Conservation (phyloP, 2,113 vertebrate genomes). For the Manacus vitellinus region DNA sequence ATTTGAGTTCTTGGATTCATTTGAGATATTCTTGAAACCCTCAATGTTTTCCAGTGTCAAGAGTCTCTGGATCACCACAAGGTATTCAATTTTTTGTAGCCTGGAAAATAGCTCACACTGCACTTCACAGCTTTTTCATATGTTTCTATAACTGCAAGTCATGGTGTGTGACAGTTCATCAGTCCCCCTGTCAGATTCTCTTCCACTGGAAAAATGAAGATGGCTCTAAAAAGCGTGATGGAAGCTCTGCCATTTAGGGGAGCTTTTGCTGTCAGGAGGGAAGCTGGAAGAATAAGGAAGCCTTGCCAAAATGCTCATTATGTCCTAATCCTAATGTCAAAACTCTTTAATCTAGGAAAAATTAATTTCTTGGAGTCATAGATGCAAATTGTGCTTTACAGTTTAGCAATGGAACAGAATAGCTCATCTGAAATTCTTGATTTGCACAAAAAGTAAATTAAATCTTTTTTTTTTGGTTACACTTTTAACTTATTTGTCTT, state of each 20-base stretch:
- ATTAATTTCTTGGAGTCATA: not conserved
- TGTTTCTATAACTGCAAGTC: constrained; percentile 5
- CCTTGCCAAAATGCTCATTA: not conserved
- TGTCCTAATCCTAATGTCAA: not conserved
- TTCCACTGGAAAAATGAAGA: not conserved
- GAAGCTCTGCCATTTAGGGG: not conserved
- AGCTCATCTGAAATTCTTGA: not conserved
- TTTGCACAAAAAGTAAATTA: not conserved
- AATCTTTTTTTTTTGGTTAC: not conserved
- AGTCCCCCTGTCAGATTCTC: not conserved
- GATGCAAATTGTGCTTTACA: not conserved
- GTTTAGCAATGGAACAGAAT: not conserved
- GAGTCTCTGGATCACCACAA: not conserved
- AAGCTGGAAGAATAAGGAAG: not conserved
- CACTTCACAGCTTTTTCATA: not conserved
- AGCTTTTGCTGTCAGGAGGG: not conserved
- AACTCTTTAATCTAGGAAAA: not conserved
- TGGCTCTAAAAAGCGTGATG: not conserved
- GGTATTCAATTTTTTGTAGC: not conserved
- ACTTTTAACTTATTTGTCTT: not conserved
- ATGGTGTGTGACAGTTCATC: not conserved
- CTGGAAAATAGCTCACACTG: not conserved
- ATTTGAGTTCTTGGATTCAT: not conserved
- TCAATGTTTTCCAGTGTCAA: constrained; percentile 8
- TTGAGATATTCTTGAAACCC: not conserved